phyloP scores from a whole-genome alignment of 1,140 invertebrate genomes.

The Akabosia matsudoensis region DNA sequence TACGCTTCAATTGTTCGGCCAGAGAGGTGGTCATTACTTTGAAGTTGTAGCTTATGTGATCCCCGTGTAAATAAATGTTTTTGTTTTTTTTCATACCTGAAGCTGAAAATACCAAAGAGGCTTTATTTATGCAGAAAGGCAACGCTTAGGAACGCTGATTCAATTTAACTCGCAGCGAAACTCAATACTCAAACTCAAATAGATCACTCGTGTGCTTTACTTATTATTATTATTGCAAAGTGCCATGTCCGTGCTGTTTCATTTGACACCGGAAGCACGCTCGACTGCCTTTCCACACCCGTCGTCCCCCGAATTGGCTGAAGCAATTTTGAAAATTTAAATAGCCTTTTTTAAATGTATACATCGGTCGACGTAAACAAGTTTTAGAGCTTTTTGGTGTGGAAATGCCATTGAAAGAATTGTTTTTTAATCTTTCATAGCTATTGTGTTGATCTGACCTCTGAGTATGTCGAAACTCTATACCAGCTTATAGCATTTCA shows the following conservation, averaged over 20 bases:
- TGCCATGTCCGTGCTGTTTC: not conserved
- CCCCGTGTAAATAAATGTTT: no score
- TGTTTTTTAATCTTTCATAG: not conserved
- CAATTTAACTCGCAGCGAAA: no score
- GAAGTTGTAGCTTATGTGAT: no score
- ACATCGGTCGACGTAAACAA: not conserved
- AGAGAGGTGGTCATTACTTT: no score
- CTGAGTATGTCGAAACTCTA: no score
- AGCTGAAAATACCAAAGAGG: no score
- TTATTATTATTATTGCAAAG: not conserved
- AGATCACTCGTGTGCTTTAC: not conserved
- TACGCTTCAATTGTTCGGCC: no score
- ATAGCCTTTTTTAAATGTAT: not conserved
- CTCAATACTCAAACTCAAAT: not conserved
- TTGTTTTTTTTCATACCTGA: no score
- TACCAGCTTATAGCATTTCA: no score
- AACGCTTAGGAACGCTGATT: no score
- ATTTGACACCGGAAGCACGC: conserved; percentile 14
- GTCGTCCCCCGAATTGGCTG: not conserved
- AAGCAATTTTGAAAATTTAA: conserved; percentile 13
- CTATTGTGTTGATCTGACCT: no score
- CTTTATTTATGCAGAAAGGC: no score
- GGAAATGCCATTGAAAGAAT: conserved; percentile 10
- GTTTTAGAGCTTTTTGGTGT: not conserved
- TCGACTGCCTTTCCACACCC: not conserved